Evolutionary conservation across 1,140 invertebrate genomes (phyloP).

Genomic region (Zophobas morio): DNA sequence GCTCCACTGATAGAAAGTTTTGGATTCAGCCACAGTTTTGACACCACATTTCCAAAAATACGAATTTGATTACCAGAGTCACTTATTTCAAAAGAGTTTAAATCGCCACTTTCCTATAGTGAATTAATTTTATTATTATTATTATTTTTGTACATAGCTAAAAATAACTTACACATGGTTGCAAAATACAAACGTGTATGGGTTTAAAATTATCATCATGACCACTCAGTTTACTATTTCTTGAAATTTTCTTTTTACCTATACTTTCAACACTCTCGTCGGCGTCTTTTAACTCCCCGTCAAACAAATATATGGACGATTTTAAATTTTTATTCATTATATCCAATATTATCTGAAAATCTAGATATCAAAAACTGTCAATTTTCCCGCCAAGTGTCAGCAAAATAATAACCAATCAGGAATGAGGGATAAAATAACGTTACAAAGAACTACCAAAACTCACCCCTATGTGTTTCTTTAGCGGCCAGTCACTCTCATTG

Average conservation of each 20-base stretch:
- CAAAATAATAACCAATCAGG: too few species aligned
- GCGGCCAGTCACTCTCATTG: conserved; percentile 55
- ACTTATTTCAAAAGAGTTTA: conserved; percentile 27
- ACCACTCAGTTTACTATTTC: conserved; percentile 64
- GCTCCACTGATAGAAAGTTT: conserved; percentile 80
- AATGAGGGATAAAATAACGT: conserved; percentile 12
- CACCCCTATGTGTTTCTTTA: conserved; percentile 64
- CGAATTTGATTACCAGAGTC: conserved; percentile 70
- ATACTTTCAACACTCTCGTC: conserved; percentile 72
- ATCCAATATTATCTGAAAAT: conserved; percentile 73
- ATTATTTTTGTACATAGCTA: conserved; percentile 25
- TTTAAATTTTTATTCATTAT: conserved; percentile 73
- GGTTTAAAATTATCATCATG: conserved; percentile 60
- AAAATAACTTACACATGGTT: conserved; percentile 76
- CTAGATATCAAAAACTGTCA: background rate
- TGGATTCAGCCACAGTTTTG: conserved; percentile 80
- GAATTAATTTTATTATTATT: conserved; percentile 1
- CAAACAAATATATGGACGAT: conserved; percentile 74
- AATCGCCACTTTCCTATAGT: conserved; percentile 3
- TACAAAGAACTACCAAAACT: conserved; percentile 19
- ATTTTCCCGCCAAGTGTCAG: too few species aligned
- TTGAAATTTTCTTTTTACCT: conserved; percentile 71
- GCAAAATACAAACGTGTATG: conserved; percentile 72
- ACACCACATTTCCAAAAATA: conserved; percentile 77
- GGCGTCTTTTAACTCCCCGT: conserved; percentile 73